A percentile compares a stretch with the other conserved stretches of the same genome.
Conservation (phyloP, 1,140 invertebrate genomes). For the Drosophila kohkoa region DNA sequence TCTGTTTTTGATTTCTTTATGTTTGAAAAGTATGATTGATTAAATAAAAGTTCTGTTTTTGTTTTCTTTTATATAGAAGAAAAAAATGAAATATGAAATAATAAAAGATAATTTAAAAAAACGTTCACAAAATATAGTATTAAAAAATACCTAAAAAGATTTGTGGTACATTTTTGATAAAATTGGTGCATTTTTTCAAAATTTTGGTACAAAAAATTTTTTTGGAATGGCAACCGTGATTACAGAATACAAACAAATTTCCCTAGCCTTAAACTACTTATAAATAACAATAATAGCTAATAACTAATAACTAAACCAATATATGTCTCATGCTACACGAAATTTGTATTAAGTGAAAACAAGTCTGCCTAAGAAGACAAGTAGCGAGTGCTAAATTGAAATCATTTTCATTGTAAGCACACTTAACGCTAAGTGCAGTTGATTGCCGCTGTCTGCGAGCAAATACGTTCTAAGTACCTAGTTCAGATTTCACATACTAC, state of each 20-base stretch:
- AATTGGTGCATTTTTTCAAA: too few species aligned
- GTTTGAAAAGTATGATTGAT: too few species aligned
- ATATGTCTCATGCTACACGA: not conserved
- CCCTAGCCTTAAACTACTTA: not conserved
- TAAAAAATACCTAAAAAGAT: too few species aligned
- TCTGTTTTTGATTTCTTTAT: too few species aligned
- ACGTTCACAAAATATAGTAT: too few species aligned
- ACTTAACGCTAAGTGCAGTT: constrained; percentile 69
- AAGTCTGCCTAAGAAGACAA: not conserved
- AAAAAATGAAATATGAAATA: too few species aligned
- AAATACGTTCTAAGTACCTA: constrained; percentile 53
- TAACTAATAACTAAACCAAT: not conserved
- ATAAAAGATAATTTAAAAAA: too few species aligned
- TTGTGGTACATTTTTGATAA: too few species aligned
- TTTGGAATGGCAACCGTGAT: too few species aligned
- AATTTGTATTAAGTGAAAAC: not conserved
- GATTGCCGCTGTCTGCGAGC: constrained; percentile 57
- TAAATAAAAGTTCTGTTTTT: too few species aligned
- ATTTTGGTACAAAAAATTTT: too few species aligned
- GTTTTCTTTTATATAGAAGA: too few species aligned
- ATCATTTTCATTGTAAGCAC: constrained; percentile 42
- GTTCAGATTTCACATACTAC: constrained; percentile 40
- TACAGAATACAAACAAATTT: not conserved
- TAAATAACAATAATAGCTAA: not conserved
- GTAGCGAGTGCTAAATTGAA: constrained; percentile 39